These are phyloP conservation scores for Cantharis rufa DNA, from an alignment of 2,888 invertebrate species.

Conservation along the genomic window DNA sequence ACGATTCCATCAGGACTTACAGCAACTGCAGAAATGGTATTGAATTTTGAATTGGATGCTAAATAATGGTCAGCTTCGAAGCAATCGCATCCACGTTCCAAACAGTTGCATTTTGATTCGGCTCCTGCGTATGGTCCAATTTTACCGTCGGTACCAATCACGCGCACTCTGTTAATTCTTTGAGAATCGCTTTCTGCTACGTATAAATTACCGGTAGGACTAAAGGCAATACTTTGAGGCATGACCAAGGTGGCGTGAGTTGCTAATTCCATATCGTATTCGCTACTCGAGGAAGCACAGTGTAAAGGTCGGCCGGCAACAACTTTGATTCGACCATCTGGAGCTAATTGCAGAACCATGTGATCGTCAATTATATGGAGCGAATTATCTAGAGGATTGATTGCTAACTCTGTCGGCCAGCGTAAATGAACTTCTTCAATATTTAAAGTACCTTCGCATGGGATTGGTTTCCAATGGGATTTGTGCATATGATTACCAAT, in stretches of 20 bases:
- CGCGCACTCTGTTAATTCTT: slow-evolving; percentile 86
- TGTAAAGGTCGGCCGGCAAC: slow-evolving; percentile 92
- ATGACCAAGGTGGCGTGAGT: slow-evolving; percentile 89
- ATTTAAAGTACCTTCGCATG: slow-evolving; percentile 87
- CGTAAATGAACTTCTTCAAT: slow-evolving; percentile 91
- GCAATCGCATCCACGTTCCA: slow-evolving; percentile 89
- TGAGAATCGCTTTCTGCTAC: slow-evolving; percentile 97
- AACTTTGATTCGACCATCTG: slow-evolving; percentile 88
- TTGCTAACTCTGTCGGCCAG: slow-evolving; percentile 95
- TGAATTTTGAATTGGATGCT: slow-evolving; percentile 92
- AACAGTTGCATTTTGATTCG: slow-evolving; percentile 91
- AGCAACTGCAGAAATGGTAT: slow-evolving; percentile 89
- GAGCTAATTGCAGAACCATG: slow-evolving; percentile 89
- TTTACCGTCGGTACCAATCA: slow-evolving; percentile 91
- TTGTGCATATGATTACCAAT: slow-evolving; percentile 93
- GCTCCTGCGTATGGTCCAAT: slow-evolving; percentile 93
- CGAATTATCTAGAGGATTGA: slow-evolving; percentile 92
- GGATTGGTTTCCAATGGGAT: slow-evolving; percentile 91
- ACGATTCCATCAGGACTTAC: slow-evolving; percentile 94
- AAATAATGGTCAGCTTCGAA: slow-evolving; percentile 90
- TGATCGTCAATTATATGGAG: slow-evolving; percentile 96
- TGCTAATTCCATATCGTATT: slow-evolving; percentile 83
- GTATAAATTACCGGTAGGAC: slow-evolving; percentile 87
- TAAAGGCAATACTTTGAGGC: slow-evolving; percentile 94
- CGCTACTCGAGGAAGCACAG: slow-evolving; percentile 81